Base-by-base conservation (phyloP, 2,113 vertebrate genomes). In the Pomatostomus ruficeps region DNA sequence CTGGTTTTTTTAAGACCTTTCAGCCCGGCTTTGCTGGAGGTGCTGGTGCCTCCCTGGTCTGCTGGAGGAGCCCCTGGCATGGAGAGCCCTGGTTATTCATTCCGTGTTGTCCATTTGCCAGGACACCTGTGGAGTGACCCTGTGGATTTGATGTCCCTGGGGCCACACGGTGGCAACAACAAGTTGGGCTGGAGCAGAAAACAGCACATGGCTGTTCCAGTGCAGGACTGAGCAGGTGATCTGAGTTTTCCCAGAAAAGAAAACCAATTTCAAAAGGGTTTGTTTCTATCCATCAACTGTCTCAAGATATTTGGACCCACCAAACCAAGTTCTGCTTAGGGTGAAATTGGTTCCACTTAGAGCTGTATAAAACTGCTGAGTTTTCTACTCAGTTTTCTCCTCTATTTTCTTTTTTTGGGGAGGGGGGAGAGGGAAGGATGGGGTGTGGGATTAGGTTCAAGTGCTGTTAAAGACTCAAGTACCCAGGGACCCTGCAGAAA, bases 381-480 rank as follows among this genome's bases (percentile, higher is more conserved):
- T 62, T 4, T 80, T 80, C 55, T 36, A 7, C n/a, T 65, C 17
- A 2, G 4, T 59, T 73, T 89, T 82, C 31, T 57, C 10, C 20
- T 20, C 6, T 46, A 46, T 46, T 46, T 46, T 46, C 45, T 46
- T 46, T 46, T 46, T 46, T 46, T 46, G 12, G 43, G 43, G 43
- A 16, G 43, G 43, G 18, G 43, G 43, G 42, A n/a, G 43, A 19
- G 18, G 22, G 22, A 46, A 33, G 33, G 13, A 4, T 31, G 35
- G 21, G 29, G 33, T 45, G 11, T 63, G 55, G 51, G 22, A 49
- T 73, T 93, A 79, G 18, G 40, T 79, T 93, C 75, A 89, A 93
- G 85, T 67, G 58, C 49, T 66, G 25, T 89, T 82, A 78, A 89
- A 70, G 55, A 48, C 45, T 91, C 67, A 63, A 84, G 89, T 58